Percentiles rank a stretch among this genome's conserved stretches.
Conservation (phyloP, 2,113 vertebrate genomes). For the Corythornis cristatus region DNA sequence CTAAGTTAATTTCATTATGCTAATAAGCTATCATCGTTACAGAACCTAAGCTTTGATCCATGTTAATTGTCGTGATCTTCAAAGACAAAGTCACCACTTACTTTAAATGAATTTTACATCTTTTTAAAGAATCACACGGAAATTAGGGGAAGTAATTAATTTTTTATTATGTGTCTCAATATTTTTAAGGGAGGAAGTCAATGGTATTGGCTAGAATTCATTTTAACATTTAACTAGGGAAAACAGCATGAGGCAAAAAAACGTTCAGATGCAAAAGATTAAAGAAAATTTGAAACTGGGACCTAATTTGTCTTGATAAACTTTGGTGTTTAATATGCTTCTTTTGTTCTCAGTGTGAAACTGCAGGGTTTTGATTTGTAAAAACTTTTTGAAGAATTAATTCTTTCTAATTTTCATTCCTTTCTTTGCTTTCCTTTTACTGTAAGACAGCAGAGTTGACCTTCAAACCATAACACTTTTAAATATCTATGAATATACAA, state of each 20-base stretch:
- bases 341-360: slow-evolving; percentile 95
- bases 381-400: slow-evolving; percentile 87
- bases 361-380: slow-evolving; percentile 85
- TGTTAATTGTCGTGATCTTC: slow-evolving; percentile 99
- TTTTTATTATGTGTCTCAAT: slow-evolving; percentile 99
- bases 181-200: slow-evolving; percentile 90
- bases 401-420: slow-evolving; percentile 83
- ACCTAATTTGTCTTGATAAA: slow-evolving; percentile 99
- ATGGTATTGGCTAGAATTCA: slow-evolving; percentile 89
- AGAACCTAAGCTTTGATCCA: slow-evolving; percentile 99
- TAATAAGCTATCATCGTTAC: slow-evolving; percentile 98
- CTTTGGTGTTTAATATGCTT: slow-evolving; percentile 97
- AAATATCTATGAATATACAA: slow-evolving; percentile 76
- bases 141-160: slow-evolving; percentile 99
- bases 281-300: slow-evolving; percentile 95
- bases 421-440: slow-evolving; percentile 77
- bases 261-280: slow-evolving; percentile 96
- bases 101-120: slow-evolving; percentile 99
- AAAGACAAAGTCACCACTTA: slow-evolving; percentile 99
- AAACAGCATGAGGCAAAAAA: slow-evolving; percentile 90
- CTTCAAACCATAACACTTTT: slow-evolving; percentile 80
- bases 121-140: slow-evolving; percentile 99
- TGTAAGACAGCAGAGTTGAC: slow-evolving; percentile 77
- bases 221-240: slow-evolving; percentile 91
- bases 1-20: slow-evolving; percentile 99